Evolutionary conservation across 2,888 invertebrate genomes (phyloP), one percentile per base, ranked within the genome.

Genomic region (Ophonus ardosiacus): DNA sequence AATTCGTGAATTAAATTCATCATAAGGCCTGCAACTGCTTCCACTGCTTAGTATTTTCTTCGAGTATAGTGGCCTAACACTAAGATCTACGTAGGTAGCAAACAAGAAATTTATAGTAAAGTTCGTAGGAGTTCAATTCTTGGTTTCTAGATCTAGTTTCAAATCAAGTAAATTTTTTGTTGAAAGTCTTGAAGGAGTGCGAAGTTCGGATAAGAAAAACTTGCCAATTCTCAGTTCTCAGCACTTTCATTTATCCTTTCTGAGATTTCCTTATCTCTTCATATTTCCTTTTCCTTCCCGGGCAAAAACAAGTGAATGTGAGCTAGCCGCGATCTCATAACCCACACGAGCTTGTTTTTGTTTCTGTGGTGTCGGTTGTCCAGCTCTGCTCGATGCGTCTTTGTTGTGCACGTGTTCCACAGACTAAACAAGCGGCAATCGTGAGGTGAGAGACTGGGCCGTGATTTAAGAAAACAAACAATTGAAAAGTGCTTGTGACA

Each of bases 401-500:
- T 68, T 68, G 68, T 68, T 68, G n/a, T 68, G 68, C 68, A 68
- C 68, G 68, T 68, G 38, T 38, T 38, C 38, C 68, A 68, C 68
- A 79, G 79, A 79, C 79, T 79, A 79, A 79, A 79, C 79, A 79
- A 59, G 31, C 57, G 56, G 21, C 31, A 78, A 57, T 56, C 57
- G 51, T 57, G 56, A 56, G 56, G 63, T 63, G 56, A 8, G 57
- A 31, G 18, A 31, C 79, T 15, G 24, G 79, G 59, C 59, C 59
- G 79, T 79, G 79, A 79, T 79, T 79, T 61, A 59, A 59, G 79
- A 79, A 79, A 79, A 79, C 61, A 79, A 79, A 79, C 79, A 79
- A 79, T 59, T 79, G 38, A 38, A 79, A 79, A 79, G 57, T 59
- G n/a, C 68, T 68, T 31, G 68, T 68, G 57, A 57, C 59, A 17